phyloP scores from a whole-genome alignment of 2,888 invertebrate genomes.

The Heliconius charithonia region DNA sequence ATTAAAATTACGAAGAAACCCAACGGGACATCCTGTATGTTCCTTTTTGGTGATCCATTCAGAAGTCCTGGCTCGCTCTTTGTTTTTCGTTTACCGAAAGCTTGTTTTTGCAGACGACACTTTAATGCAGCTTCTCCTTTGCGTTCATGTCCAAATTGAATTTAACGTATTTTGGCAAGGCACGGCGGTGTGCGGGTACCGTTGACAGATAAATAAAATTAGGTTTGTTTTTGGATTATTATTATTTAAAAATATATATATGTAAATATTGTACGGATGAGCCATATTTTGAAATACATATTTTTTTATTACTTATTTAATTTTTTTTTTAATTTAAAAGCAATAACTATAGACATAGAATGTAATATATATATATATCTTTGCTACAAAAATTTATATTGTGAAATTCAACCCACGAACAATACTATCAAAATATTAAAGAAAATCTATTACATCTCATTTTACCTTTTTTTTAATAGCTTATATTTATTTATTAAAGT shows the following conservation, averaged over 20 bases:
- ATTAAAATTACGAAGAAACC: conserved; percentile 43
- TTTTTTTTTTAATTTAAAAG: no score
- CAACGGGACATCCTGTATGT: conserved; percentile 51
- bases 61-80: conserved; percentile 50
- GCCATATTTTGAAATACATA: no score
- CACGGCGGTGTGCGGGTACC: conserved; percentile 46
- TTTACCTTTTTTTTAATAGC: no score
- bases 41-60: conserved; percentile 54
- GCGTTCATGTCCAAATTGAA: conserved; percentile 68
- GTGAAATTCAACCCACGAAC: no score
- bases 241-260: not conserved
- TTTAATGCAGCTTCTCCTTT: conserved; percentile 58
- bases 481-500: no score
- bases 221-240: not conserved
- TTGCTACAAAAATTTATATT: no score
- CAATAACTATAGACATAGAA: no score
- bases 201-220: conserved; percentile 45
- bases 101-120: conserved; percentile 50
- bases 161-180: conserved; percentile 63
- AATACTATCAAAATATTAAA: no score
- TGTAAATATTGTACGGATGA: not conserved
- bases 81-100: conserved; percentile 47
- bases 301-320: no score
- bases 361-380: no score
- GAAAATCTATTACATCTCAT: no score